Conservation (phyloP, 37 sponge, comb jelly and placozoan species). For the Beroe ovata region DNA sequence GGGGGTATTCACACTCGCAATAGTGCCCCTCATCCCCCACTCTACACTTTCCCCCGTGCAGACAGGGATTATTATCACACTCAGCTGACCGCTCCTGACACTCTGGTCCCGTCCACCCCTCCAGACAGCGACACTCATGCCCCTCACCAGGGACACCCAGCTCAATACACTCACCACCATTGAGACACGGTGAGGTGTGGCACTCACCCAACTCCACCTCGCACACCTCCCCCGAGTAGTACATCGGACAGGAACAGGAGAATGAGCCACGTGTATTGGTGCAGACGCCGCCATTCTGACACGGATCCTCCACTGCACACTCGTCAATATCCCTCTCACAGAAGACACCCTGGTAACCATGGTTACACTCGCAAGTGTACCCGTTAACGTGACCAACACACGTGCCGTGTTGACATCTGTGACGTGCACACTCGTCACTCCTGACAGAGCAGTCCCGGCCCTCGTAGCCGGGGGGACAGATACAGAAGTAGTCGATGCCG, state of each 20-base stretch:
- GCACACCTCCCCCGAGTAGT: conserved; percentile 19
- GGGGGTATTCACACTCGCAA: conserved; percentile 32
- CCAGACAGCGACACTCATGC: conserved; percentile 19
- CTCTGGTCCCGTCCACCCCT: conserved; percentile 41
- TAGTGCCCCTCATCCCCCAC: neutral
- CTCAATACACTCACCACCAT: conserved; percentile 50
- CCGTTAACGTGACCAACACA: neutral
- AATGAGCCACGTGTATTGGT: conserved; percentile 24
- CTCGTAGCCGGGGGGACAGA: conserved; percentile 60
- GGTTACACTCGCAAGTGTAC: neutral
- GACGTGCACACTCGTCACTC: conserved; percentile 33
- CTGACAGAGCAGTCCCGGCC: conserved; percentile 17
- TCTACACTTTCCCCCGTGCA: neutral
- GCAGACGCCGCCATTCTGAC: conserved; percentile 22
- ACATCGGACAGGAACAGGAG: neutral
- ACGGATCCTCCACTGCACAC: conserved; percentile 9
- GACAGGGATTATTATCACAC: conserved; percentile 5
- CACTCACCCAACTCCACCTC: conserved; percentile 39
- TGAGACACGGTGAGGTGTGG: neutral
- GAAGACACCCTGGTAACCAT: neutral
- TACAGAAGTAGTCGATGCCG: conserved; percentile 59
- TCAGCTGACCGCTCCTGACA: neutral
- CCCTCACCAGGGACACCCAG: neutral
- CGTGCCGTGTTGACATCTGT: conserved; percentile 19
- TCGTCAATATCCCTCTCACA: conserved; percentile 68